Evolutionary conservation across 2,888 invertebrate genomes (phyloP).

Genomic region (Carterocephalus palaemon): DNA sequence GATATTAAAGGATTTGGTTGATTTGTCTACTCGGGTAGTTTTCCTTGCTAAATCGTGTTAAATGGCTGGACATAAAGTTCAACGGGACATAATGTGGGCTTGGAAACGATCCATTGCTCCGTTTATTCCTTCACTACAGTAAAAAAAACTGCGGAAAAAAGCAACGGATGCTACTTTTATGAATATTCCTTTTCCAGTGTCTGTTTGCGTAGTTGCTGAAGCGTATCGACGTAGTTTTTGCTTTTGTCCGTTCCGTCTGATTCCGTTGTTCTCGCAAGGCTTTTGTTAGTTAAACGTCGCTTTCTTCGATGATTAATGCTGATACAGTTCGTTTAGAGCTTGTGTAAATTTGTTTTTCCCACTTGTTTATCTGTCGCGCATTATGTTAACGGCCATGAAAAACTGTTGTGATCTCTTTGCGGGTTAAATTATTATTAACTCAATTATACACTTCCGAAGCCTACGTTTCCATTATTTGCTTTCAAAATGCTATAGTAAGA

Average conservation of each 20-base stretch:
- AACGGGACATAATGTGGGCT: too few species aligned
- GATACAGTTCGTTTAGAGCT: slow-evolving; percentile 11
- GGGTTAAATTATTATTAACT: background rate
- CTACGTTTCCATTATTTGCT: too few species aligned
- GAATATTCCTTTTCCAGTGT: slow-evolving; percentile 6
- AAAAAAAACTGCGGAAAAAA: slow-evolving; percentile 1
- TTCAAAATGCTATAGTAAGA: too few species aligned
- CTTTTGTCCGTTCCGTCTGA: slow-evolving; percentile 18
- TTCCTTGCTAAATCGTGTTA: too few species aligned
- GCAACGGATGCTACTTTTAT: slow-evolving; percentile 2
- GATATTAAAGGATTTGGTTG: too few species aligned
- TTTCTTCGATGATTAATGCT: slow-evolving; percentile 19
- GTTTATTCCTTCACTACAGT: background rate
- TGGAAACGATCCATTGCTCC: slow-evolving; percentile 3
- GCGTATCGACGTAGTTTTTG: slow-evolving; percentile 17
- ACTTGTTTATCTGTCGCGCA: slow-evolving; percentile 5
- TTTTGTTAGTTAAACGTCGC: slow-evolving; percentile 14
- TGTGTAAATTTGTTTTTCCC: slow-evolving; percentile 13
- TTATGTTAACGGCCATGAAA: background rate
- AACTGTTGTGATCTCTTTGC: background rate
- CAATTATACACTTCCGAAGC: too few species aligned
- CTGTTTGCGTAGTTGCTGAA: slow-evolving; percentile 19
- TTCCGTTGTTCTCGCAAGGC: slow-evolving; percentile 19
- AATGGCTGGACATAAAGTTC: too few species aligned
- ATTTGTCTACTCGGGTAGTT: too few species aligned